Evolutionary conservation across 2,888 invertebrate genomes (phyloP).

Genomic region (Drosophila niveifrons): DNA sequence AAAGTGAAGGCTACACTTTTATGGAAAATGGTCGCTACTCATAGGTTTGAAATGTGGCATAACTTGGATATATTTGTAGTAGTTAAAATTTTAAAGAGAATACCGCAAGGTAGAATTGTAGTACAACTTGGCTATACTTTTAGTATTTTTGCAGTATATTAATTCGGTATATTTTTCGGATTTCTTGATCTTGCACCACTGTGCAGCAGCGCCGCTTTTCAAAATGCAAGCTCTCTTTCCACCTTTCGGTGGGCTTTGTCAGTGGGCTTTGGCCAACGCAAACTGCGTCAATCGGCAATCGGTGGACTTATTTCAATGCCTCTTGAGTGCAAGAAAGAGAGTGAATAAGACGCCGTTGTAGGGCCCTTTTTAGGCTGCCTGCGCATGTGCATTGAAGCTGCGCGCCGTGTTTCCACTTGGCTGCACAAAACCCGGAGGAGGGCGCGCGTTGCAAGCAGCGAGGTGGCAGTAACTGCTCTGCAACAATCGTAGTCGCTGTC

Average conservation of each 20-base stretch:
- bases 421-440: conserved; percentile 61
- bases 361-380: conserved; percentile 48
- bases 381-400: conserved; percentile 78
- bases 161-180: too few species aligned
- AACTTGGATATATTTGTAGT: too few species aligned
- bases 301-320: conserved; percentile 41
- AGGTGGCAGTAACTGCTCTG: conserved; percentile 32
- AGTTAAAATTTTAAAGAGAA: too few species aligned
- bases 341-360: conserved; percentile 4
- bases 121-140: too few species aligned
- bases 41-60: too few species aligned
- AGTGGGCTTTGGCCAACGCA: conserved; percentile 23
- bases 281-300: conserved; percentile 38
- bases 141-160: too few species aligned
- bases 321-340: conserved; percentile 17
- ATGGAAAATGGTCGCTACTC: too few species aligned
- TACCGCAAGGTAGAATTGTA: too few species aligned
- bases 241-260: not conserved
- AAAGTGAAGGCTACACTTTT: too few species aligned
- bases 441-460: conserved; percentile 45
- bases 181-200: conserved; percentile 20
- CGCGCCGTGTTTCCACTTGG: conserved; percentile 75
- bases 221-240: not conserved
- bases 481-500: not conserved
- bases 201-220: conserved; percentile 36